Conservation (phyloP, 2,888 invertebrate species). For the Amiota mariae region DNA sequence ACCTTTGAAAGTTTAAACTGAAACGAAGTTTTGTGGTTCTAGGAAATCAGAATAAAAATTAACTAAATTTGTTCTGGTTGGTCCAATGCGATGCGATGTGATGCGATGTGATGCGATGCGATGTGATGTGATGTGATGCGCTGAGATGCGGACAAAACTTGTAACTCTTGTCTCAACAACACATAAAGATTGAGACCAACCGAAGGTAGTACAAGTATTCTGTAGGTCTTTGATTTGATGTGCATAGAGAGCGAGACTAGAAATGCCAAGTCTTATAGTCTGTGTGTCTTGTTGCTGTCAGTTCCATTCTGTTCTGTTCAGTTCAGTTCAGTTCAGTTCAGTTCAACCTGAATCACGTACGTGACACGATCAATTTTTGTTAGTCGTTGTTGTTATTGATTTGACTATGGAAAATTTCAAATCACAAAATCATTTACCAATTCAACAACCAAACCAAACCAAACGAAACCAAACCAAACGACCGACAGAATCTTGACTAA, state of each 20-base stretch:
- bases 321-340: background rate
- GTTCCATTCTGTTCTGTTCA: background rate
- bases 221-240: background rate
- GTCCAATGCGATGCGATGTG: background rate
- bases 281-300: background rate
- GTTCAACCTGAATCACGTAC: slow-evolving; percentile 59
- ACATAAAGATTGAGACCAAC: no score
- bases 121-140: no score
- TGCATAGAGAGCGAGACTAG: no score
- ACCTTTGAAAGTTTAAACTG: background rate
- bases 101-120: background rate
- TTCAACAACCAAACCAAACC: background rate
- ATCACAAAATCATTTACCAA: slow-evolving; percentile 14
- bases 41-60: slow-evolving; percentile 58
- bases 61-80: slow-evolving; percentile 63
- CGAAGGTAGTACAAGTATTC: background rate
- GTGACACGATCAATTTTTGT: slow-evolving; percentile 59
- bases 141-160: no score
- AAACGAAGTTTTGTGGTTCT: background rate
- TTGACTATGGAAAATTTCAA: slow-evolving; percentile 61
- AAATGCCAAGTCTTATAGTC: background rate
- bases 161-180: no score
- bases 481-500: no score
- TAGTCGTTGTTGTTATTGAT: slow-evolving; percentile 57
- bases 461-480: no score